Evolutionary conservation across 2,113 vertebrate species (phyloP).

Genomic region (Chitala chitala): DNA sequence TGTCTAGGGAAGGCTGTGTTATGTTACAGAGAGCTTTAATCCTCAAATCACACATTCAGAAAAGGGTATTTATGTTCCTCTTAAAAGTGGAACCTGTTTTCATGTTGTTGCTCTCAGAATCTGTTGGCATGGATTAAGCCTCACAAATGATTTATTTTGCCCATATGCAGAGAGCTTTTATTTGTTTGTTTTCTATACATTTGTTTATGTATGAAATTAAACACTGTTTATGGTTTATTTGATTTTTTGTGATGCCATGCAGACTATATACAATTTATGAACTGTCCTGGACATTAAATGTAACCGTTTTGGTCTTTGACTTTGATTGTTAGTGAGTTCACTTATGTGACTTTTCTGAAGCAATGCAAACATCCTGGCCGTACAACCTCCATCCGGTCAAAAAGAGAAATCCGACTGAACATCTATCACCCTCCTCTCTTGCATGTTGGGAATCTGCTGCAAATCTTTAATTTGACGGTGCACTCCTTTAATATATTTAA

Average conservation of each 20-base stretch:
- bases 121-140: constrained; percentile 11
- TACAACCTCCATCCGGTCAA: background rate
- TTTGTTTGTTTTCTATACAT: no score
- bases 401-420: background rate
- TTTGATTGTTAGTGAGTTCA: background rate
- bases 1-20: constrained; percentile 6
- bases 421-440: background rate
- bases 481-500: constrained; percentile 25
- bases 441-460: background rate
- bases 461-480: background rate
- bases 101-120: background rate
- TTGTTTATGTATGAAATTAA: no score
- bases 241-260: constrained; percentile 30
- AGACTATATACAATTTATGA: constrained; percentile 15
- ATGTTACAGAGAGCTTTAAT: constrained; percentile 30
- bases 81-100: background rate
- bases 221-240: no score
- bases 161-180: constrained; percentile 14
- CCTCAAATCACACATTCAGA: constrained; percentile 16
- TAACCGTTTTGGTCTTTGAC: background rate
- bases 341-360: background rate
- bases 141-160: constrained; percentile 19
- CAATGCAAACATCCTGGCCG: background rate
- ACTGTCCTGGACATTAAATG: background rate
- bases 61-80: constrained; percentile 23